Conservation (phyloP, 2,113 vertebrate genomes). For the Todiramphus saurophagus region DNA sequence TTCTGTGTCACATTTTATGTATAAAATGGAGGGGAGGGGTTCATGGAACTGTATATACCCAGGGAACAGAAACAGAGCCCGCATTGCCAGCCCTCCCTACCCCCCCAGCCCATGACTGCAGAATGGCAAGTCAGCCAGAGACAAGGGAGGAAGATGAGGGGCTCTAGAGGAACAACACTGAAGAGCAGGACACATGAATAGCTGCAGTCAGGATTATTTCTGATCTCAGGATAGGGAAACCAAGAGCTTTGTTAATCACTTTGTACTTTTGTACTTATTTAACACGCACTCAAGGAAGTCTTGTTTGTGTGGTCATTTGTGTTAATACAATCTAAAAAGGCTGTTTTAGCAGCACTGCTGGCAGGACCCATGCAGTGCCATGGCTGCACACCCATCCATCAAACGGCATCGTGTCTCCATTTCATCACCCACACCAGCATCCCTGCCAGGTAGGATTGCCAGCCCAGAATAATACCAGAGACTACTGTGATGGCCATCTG, state of each 20-base stretch:
- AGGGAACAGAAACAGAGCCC: not conserved
- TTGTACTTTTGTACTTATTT: not conserved
- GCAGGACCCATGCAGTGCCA: not conserved
- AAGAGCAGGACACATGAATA: not conserved
- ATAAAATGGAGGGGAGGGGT: not conserved
- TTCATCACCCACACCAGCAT: not conserved
- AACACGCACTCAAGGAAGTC: not conserved
- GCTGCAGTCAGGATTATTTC: not conserved
- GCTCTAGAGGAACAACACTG: not conserved
- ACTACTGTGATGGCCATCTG: not conserved
- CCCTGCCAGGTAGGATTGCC: not conserved
- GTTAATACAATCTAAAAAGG: not conserved
- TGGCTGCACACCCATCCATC: not conserved
- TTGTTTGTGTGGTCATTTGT: not conserved
- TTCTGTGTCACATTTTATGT: not conserved
- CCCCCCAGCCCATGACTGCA: not conserved
- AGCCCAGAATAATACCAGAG: not conserved
- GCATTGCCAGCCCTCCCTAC: fast-evolving
- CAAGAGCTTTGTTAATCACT: not conserved
- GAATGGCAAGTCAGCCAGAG: not conserved
- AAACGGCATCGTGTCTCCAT: not conserved
- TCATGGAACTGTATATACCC: not conserved
- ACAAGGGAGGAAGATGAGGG: not conserved
- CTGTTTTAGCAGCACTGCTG: not conserved
- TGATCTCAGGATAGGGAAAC: not conserved